Evolutionary conservation across 2,888 invertebrate species (phyloP), one percentile per base, ranked within the genome.

Genomic region (Ophioninae sp.): DNA sequence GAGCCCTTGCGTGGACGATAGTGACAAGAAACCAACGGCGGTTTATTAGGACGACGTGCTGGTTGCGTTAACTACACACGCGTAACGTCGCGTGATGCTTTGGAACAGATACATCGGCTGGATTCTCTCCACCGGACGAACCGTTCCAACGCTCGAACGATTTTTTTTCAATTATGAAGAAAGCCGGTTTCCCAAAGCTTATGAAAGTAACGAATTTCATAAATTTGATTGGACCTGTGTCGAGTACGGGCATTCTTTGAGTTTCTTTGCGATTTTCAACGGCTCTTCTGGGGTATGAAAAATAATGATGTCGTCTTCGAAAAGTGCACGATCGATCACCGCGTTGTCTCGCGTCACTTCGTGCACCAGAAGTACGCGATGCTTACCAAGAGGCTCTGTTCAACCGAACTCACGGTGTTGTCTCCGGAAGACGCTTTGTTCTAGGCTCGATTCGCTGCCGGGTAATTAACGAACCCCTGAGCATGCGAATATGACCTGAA

Each of bases 21-120:
- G 82, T 70, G 70, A 85, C 87, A 89, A 88, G 88, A 88, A 87
- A 85, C 88, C 88, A 86, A 87, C 88, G 89, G 87, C 88, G 88
- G 89, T 91, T 91, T 91, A 91, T 91, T 91, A 89, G 90, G 88
- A 87, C 88, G 39, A 88, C 91, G 88, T 88, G 87, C 88, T 85
- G 88, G 37, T 41, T 68, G 61, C 13, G 62, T 57, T 41, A 50
- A 13, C 39, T 56, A 75, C 30, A 21, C 21, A 39, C 39, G 50
- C 23, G 50, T 65, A n/a, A 61, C 41, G 50, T 65, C 61, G 67
- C 21, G 30, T 56, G 56, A 67, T n/a, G 79, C 39, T 41, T 44
- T 64, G 10, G 37, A 67, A 59, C 37, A 50, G 30, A 39, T 62
- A 44, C 61, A 56, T 56, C 8, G 23, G 41, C 2, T 59, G 44